Base-by-base conservation (phyloP, 2,113 vertebrate species). In the Mormyrus iriodes region DNA sequence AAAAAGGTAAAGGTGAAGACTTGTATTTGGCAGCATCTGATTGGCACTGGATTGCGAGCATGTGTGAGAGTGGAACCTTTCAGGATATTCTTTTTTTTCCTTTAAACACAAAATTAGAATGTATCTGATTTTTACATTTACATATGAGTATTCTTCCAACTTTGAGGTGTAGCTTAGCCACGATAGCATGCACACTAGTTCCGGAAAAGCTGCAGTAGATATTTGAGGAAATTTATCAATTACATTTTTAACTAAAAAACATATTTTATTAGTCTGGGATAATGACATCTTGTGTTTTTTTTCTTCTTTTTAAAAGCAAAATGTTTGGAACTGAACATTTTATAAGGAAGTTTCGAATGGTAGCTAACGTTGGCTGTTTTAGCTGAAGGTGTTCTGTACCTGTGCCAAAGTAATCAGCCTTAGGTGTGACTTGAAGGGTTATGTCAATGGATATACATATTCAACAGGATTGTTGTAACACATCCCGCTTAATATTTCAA, bases 391-490 rank as follows among this genome's bases (percentile, higher is more conserved):
- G 17, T 51, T 15, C 27, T 88, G 27, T 53, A 19, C n/a, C 61
- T 73, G 46, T 88, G 87, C 61, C 87, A 88, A 65, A 82, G 69
- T 76, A 88, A 79, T 58, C 51, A 87, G 53, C 7, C 17, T 6
- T 24, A 9, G 27, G 27, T 49, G 52, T 53, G 88, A 76, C 17
- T 21, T 84, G 51, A 12, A 83, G 31, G 73, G 84, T 58, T 84
- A 27, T n/a, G 10, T 84, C 13, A 35, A 2, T 79, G 17, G 61
- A 39, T 52, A 82, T 69, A 46, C 87, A 88, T 52, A 53, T 89
- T 83, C 76, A 89, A 35, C 52, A 31, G 51, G 35, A 42, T 13
- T 52, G 69, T 53, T 21, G 49, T 82, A 82, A 39, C 48, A 52
- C 51, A 53, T 53, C 69, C 48, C 4, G 12, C 17, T 53, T 88